Evolutionary conservation across 2,888 invertebrate species (phyloP), one percentile per base, ranked within the genome.

Genomic region (Mesorhabditis belari): DNA sequence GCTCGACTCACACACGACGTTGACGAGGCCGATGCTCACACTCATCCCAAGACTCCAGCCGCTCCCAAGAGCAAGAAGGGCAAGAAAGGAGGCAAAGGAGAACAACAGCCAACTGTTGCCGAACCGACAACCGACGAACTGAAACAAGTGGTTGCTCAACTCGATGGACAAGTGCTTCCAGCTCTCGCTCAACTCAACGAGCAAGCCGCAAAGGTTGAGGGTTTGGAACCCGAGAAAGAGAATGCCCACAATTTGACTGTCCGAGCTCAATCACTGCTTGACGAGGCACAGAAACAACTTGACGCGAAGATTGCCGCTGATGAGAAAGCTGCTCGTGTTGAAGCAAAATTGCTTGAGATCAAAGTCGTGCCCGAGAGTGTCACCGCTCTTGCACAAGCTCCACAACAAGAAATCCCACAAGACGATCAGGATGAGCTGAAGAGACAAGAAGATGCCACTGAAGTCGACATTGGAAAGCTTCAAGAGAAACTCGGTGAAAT

Each of bases 31-130:
- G 62, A 65, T 24, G 64, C 65, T 53, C 49, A 68, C 19, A 56
- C 29, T 19, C 56, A 35, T 21, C 49, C 54, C 23, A 52, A 61
- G 26, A 66, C 68, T 53, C 61, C 65, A 50, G 63, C 61, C 57
- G 65, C 63, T 24, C 62, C 62, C 29, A 64, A 64, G 66, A 59
- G 62, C 44, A 65, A 65, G 64, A 68, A 68, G 63, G 62, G 65
- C 58, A 63, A 62, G 63, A 67, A 67, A 62, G 61, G 25, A 54
- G n/a, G 57, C 64, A 56, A 59, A 57, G 50, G 60, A 58, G 58
- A 52, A 56, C 49, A 54, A 19, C n/a, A n/a, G n/a, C n/a, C n/a
- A n/a, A 5, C 23, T 2, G 23, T 60, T 24, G 4, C 51, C 5
- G n/a, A n/a, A n/a, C 55, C 55, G 3, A 23, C 29, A n/a, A 53